Evolutionary conservation across 2,888 invertebrate genomes (phyloP), one percentile per base, ranked within the genome.

Genomic region (Synergus umbraculus): DNA sequence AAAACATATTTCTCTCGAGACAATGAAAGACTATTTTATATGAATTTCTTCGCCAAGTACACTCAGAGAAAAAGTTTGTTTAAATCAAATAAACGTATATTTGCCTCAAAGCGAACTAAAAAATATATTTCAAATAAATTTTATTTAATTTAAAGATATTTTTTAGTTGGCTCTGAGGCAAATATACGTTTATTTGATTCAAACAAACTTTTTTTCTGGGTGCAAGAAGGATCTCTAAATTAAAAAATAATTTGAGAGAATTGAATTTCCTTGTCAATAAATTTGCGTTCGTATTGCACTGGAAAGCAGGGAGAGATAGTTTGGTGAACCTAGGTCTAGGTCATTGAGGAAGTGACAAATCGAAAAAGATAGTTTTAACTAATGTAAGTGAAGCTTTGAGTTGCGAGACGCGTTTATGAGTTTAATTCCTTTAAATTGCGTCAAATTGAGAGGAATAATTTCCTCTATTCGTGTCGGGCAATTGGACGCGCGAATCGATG

Each of bases 401-500:
- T 9, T 10, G 18, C 13, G 22, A 69, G 82, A 54, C 60, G 60
- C 78, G 82, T 78, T 83, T 80, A 80, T 79, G 80, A 82, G 76
- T 80, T 90, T 90, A 90, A 90, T 90, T 90, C 89, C 83, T 87
- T 89, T 88, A 90, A 90, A 90, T 90, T 90, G 89, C 89, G 86
- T 85, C 86, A 89, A 90, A 90, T 89, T 89, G 89, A 89, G 87
- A 88, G 86, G 87, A 89, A 90, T 88, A 89, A 90, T 89, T 90
- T 90, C 86, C 90, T 89, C 86, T 86, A 86, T 90, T 89, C 89
- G 89, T 88, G 87, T 87, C 87, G 81, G 87, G 82, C 88, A 89
- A 89, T 89, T 88, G 90, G 85, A 86, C 86, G 85, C 85, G 81
- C 86, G 85, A 84, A 85, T 83, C 84, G 85, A 83, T 84, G 84